Evolutionary conservation across 2,888 invertebrate genomes (phyloP).

Genomic region (Pharmacophagus antenor): DNA sequence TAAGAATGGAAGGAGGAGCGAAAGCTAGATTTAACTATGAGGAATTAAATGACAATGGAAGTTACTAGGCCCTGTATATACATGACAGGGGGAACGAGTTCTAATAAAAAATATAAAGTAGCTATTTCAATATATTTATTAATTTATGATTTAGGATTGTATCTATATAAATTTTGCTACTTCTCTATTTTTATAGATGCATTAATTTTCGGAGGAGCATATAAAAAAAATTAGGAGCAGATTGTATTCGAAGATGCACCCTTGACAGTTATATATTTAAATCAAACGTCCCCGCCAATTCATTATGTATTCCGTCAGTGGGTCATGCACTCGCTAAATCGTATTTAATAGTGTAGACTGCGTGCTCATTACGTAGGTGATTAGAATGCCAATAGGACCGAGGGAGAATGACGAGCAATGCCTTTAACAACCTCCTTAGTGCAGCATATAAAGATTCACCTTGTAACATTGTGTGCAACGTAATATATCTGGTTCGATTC

Average conservation of each 20-base stretch:
- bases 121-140: no score
- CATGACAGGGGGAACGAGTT: no score
- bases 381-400: slow-evolving; percentile 42
- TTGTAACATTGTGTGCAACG: no score
- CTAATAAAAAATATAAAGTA: no score
- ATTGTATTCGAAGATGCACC: slow-evolving; percentile 9
- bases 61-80: no score
- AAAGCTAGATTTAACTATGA: no score
- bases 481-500: no score
- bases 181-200: no score
- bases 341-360: slow-evolving; percentile 38
- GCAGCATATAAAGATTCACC: background rate
- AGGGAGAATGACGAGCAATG: slow-evolving; percentile 37
- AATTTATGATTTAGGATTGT: no score
- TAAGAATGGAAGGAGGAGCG: no score
- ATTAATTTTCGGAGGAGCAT: background rate
- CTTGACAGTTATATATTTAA: slow-evolving; percentile 25
- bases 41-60: no score
- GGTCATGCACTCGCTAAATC: slow-evolving; percentile 34
- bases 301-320: slow-evolving; percentile 38
- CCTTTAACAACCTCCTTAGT: background rate
- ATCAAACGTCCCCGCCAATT: slow-evolving; percentile 33
- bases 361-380: slow-evolving; percentile 36
- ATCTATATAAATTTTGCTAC: no score
- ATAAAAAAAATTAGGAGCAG: slow-evolving; percentile 3